These are phyloP conservation scores for Aphelinus atriplicis DNA, from an alignment of 1,140 invertebrate genomes.

Conservation along the genomic window DNA sequence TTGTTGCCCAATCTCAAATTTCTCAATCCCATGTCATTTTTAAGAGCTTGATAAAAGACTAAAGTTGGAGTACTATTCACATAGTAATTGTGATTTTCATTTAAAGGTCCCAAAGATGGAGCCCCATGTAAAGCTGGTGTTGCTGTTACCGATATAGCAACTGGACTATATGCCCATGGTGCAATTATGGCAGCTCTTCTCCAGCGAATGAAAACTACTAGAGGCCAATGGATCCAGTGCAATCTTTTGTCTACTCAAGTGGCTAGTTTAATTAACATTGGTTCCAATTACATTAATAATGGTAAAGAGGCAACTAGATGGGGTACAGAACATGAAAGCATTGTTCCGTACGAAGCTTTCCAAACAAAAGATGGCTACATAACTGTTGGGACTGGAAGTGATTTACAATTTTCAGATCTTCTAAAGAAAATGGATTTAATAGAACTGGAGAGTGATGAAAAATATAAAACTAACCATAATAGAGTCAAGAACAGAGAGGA, in stretches of 20 bases:
- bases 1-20: not conserved
- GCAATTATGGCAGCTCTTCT: conserved; percentile 92
- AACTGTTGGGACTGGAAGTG: conserved; percentile 85
- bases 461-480: conserved; percentile 77
- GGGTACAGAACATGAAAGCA: conserved; percentile 93
- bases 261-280: conserved; percentile 88
- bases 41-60: no score
- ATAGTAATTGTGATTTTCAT: not conserved
- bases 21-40: not conserved
- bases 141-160: conserved; percentile 91
- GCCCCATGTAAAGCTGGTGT: conserved; percentile 93
- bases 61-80: no score
- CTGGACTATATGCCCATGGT: conserved; percentile 94
- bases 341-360: conserved; percentile 94
- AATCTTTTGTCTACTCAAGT: conserved; percentile 94
- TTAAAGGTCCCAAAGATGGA: conserved; percentile 71
- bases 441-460: conserved; percentile 71
- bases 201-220: conserved; percentile 79
- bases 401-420: conserved; percentile 79
- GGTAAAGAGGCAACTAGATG: conserved; percentile 79
- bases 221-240: conserved; percentile 93
- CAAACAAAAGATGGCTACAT: conserved; percentile 83
- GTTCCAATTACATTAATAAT: conserved; percentile 90
- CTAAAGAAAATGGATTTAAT: conserved; percentile 73
- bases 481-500: conserved; percentile 82